Evolutionary conservation across 2,797 vertebrate species (phyloP), one percentile per base, ranked within the genome.

Genomic region (Sebastes glaucus): DNA sequence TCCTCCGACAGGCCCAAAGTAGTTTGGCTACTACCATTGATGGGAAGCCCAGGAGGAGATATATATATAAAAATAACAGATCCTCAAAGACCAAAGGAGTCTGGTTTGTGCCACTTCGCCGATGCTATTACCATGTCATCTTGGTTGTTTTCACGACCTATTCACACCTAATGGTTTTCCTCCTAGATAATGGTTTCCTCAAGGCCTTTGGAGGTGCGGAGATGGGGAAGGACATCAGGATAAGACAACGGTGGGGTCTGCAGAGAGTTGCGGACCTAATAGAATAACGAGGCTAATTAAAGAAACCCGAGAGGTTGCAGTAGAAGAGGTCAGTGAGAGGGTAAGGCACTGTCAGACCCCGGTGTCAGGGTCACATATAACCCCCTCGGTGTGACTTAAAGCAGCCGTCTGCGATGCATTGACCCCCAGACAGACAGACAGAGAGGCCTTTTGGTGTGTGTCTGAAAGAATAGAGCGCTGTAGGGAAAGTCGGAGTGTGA

Each of bases 161-260:
- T 83, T 93, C 90, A 86, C 84, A 88, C 84, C 63, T 94, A 94
- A 95, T 93, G 90, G 88, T 91, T 94, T 93, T 92, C 87, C 87
- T 91, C 83, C 68, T 75, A 90, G 85, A 91, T 93, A 92, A 94
- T 92, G 78, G 88, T 87, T 94, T 94, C 90, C 87, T 94, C 88
- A 94, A 94, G 94, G 94, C 78, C 82, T 82, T 91, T 71, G 66
- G 18, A 20, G 68, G 64, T 64, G 53, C 61, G 60, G 46, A 73
- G 83, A 86, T 65, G 49, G 30, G 60, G 35, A 67, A 64, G 27
- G 79, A 89, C 77, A 86, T 56, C 42, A 65, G 80, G 65, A 83
- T 78, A 78, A 81, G 88, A 88, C 84, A 79, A 69, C 53, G 74
- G 53, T 69, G 10, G 14, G 62, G 68, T 76, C 75, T 86, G 71